A percentile compares a stretch with the other conserved stretches of the same genome.
Evolutionary conservation across 2,797 vertebrate species (phyloP).

Genomic region (Myotis pilosus): DNA sequence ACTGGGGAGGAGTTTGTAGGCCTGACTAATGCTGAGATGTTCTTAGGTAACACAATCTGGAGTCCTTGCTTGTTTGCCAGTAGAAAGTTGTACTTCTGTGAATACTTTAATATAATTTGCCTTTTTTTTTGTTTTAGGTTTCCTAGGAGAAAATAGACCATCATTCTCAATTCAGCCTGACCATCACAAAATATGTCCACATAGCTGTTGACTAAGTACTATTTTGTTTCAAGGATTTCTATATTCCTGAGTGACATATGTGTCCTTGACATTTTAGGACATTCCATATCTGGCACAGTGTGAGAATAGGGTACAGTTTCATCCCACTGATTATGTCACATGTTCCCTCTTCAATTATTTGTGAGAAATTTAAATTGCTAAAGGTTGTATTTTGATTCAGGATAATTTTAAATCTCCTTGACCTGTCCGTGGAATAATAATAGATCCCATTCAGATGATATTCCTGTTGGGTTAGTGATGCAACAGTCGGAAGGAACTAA

Average conservation of each 20-base stretch:
- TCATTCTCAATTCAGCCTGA: background rate
- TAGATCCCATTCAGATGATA: background rate
- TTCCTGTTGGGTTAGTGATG: background rate
- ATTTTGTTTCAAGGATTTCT: background rate
- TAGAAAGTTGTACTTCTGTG: background rate
- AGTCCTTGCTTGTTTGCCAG: background rate
- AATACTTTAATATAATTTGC: background rate
- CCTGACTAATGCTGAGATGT: background rate
- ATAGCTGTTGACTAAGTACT: background rate
- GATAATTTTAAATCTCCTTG: constrained; percentile 1
- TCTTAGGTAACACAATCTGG: background rate
- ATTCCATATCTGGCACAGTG: background rate
- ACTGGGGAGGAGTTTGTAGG: background rate
- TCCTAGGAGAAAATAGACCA: background rate
- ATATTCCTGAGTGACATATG: background rate
- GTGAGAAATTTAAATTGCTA: background rate
- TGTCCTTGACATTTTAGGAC: background rate
- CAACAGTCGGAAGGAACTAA: background rate
- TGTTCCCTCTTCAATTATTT: background rate
- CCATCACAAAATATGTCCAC: background rate
- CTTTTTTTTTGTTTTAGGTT: background rate
- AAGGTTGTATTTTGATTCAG: background rate
- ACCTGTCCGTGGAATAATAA: background rate
- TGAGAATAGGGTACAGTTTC: background rate
- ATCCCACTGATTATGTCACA: background rate